phyloP scores from a whole-genome alignment of 2,113 vertebrate genomes.

The Nansenia antarctica region DNA sequence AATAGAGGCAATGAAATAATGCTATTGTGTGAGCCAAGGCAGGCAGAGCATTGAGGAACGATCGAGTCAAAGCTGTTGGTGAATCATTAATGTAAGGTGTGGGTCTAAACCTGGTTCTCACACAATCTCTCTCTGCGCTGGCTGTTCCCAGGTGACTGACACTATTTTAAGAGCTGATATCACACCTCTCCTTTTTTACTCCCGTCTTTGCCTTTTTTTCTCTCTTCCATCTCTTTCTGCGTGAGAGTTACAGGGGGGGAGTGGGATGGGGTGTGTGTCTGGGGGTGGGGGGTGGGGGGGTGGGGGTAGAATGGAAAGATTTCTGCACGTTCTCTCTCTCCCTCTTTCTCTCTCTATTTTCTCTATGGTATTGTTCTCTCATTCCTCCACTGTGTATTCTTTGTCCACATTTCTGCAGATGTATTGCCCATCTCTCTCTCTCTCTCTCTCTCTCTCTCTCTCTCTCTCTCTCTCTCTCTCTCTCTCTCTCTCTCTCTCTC shows the following conservation, averaged over 20 bases:
- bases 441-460: conserved; percentile 19
- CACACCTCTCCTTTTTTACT: conserved; percentile 44
- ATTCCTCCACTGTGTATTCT: neutral
- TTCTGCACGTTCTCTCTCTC: neutral
- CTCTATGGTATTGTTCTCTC: neutral
- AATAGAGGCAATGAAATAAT: conserved; percentile 60
- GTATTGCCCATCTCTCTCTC: conserved; percentile 3
- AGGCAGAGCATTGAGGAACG: conserved; percentile 60
- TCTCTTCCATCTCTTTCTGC: neutral
- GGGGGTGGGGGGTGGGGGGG: neutral
- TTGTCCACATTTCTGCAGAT: neutral
- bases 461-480: conserved; percentile 44
- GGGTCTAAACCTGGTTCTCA: conserved; percentile 61
- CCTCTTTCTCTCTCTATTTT: neutral
- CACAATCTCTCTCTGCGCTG: conserved; percentile 37
- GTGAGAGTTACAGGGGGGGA: neutral
- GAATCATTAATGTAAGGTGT: conserved; percentile 70
- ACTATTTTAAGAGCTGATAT: conserved; percentile 69
- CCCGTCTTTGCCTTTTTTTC: neutral
- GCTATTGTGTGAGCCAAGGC: conserved; percentile 54
- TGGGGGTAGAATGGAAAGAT: too few species aligned
- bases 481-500: conserved; percentile 49
- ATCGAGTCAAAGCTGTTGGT: conserved; percentile 66
- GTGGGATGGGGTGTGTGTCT: neutral
- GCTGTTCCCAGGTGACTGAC: conserved; percentile 68